Evolutionary conservation across 2,797 vertebrate genomes (phyloP).

Genomic region (Protosalanx chinensis): DNA sequence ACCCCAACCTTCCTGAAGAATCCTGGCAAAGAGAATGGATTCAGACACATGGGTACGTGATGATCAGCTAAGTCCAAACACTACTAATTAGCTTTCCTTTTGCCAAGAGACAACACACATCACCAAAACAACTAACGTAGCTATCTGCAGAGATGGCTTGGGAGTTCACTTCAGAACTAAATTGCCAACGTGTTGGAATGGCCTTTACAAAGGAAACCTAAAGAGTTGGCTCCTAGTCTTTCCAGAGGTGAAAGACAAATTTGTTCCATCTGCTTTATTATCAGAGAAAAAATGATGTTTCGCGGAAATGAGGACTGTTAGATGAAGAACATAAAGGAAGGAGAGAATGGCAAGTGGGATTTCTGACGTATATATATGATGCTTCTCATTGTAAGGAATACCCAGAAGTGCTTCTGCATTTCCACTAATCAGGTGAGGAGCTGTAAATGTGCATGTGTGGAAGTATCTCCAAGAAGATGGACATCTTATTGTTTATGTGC

Average conservation of each 20-base stretch:
- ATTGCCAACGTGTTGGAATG: conserved; percentile 41
- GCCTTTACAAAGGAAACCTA: conserved; percentile 36
- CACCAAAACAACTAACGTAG: neutral
- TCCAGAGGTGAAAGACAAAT: conserved; percentile 23
- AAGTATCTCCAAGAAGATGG: conserved; percentile 16
- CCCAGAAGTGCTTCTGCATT: neutral
- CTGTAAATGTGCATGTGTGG: conserved; percentile 33
- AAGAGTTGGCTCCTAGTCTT: conserved; percentile 28
- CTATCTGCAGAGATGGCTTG: neutral
- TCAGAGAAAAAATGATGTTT: conserved; percentile 7
- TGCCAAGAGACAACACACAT: neutral
- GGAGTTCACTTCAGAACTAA: conserved; percentile 48
- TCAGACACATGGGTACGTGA: conserved; percentile 48
- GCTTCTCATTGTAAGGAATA: neutral
- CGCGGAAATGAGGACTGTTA: neutral
- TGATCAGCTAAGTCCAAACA: neutral
- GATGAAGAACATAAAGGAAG: neutral
- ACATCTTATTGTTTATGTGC: too few species aligned
- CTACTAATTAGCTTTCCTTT: neutral
- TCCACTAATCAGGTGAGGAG: conserved; percentile 8
- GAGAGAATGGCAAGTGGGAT: neutral
- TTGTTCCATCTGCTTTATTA: neutral
- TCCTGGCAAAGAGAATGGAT: conserved; percentile 25
- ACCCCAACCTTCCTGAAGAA: conserved; percentile 64
- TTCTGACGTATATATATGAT: neutral